phyloP scores from a whole-genome alignment of 2,888 invertebrate species.

The Elegia similella region DNA sequence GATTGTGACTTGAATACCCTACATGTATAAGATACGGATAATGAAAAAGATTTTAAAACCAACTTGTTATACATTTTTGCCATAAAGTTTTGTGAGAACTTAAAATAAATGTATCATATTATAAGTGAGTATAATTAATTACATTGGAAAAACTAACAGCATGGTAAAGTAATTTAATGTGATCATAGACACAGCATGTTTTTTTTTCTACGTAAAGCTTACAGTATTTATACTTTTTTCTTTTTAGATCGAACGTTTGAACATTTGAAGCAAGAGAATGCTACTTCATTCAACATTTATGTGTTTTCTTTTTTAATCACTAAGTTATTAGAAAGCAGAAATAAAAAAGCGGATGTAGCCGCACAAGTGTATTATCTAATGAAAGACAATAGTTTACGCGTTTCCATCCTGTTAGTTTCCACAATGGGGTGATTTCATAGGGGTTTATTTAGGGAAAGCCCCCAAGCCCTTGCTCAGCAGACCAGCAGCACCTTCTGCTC shows the following conservation, averaged over 20 bases:
- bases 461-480: slow-evolving; percentile 78
- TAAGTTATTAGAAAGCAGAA: not conserved
- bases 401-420: slow-evolving; percentile 35
- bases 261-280: too few relatives aligned
- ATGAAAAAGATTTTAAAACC: not conserved
- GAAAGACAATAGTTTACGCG: not conserved
- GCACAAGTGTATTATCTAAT: not conserved
- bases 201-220: too few relatives aligned
- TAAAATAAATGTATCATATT: slow-evolving; percentile 2
- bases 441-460: slow-evolving; percentile 61
- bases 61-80: not conserved
- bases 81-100: not conserved
- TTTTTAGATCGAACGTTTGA: too few relatives aligned
- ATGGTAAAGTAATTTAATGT: not conserved
- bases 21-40: not conserved
- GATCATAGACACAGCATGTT: not conserved
- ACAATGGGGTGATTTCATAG: not conserved
- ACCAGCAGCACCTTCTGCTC: slow-evolving; percentile 67
- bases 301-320: not conserved
- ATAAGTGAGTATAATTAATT: slow-evolving; percentile 21
- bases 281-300: too few relatives aligned
- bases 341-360: not conserved
- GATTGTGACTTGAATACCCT: slow-evolving; percentile 30
- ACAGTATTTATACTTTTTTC: too few relatives aligned
- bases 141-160: slow-evolving; percentile 35